Conservation (phyloP, 1,140 invertebrate genomes). For the Lucilia sericata region DNA sequence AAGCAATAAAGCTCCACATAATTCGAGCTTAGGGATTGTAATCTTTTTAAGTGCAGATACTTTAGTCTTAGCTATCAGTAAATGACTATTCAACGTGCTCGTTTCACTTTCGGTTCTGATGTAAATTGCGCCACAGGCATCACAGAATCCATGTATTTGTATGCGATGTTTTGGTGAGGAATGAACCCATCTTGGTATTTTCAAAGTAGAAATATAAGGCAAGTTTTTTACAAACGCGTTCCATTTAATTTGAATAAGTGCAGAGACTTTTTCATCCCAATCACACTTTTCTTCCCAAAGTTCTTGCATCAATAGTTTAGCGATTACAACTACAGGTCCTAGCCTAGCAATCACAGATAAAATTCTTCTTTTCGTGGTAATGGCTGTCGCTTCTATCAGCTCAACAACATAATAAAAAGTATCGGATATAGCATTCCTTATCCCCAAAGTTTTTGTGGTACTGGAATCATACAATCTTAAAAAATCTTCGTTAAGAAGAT, state of each 20-base stretch:
- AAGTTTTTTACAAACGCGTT: not conserved
- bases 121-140: not conserved
- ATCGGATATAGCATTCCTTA: not conserved
- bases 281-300: not conserved
- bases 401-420: not conserved
- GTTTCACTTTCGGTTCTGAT: no score
- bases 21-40: not conserved
- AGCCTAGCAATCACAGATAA: not conserved
- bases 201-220: not conserved
- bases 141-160: not conserved
- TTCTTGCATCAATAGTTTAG: slow-evolving; percentile 6
- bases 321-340: not conserved
- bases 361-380: not conserved
- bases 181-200: not conserved
- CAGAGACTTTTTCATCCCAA: not conserved
- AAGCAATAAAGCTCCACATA: not conserved
- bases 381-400: not conserved
- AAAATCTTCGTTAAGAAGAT: slow-evolving; percentile 28
- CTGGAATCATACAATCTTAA: not conserved
- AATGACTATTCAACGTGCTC: no score
- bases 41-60: not conserved
- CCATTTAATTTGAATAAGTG: not conserved
- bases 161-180: not conserved
- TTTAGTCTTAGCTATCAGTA: not conserved
- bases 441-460: not conserved